phyloP scores from a whole-genome alignment of 2,888 invertebrate genomes.

The Rhopalosiphum nymphaeae region DNA sequence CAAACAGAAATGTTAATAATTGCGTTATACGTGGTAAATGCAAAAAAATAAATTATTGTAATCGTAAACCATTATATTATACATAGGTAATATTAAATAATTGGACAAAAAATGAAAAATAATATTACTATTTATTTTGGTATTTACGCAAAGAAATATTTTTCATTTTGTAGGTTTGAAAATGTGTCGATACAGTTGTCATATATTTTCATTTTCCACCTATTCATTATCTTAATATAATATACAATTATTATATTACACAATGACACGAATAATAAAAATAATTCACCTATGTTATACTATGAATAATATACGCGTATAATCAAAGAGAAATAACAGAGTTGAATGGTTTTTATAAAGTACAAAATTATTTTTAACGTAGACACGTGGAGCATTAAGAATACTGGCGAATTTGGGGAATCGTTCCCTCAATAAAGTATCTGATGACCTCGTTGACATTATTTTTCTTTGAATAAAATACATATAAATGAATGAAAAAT shows the following conservation, averaged over 20 bases:
- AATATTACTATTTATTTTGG: not conserved
- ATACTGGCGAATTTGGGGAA: not conserved
- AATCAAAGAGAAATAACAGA: not conserved
- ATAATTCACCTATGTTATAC: not conserved
- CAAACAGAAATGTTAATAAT: not conserved
- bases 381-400: not conserved
- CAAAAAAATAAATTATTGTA: not conserved
- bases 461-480: not conserved
- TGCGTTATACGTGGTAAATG: not conserved
- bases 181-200: not conserved
- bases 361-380: not conserved
- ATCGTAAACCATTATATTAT: not conserved
- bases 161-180: not conserved
- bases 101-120: conserved; percentile 9
- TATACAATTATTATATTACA: not conserved
- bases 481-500: not conserved
- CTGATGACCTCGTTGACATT: not conserved
- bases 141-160: not conserved
- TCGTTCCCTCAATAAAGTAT: not conserved
- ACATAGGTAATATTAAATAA: not conserved
- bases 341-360: not conserved
- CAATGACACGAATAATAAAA: not conserved
- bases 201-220: not conserved
- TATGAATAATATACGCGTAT: not conserved
- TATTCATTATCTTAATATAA: not conserved